Evolutionary conservation across 2,797 vertebrate genomes (phyloP), one percentile per base, ranked within the genome.

Genomic region (Danio albolineatus): DNA sequence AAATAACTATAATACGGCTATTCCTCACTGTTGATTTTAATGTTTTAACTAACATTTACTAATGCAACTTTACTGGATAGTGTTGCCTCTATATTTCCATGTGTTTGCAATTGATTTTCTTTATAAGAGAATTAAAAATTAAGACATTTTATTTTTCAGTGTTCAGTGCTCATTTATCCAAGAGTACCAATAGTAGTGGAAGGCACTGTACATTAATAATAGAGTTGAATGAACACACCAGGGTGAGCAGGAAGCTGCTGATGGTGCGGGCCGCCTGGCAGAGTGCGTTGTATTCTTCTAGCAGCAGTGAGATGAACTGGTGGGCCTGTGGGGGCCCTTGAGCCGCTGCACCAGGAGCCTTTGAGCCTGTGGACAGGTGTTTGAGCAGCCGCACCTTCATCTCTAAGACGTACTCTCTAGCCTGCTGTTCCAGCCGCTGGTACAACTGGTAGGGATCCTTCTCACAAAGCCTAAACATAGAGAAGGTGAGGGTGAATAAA

Each of bases 391-490:
- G 96, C 80, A 97, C 96, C 89, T 98, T 99, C 96, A 97, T 96
- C 88, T 99, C 98, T 70, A 99, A 94, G 78, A 99, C 97, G 0
- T 99, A 98, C 79, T 99, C 98, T 12, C 97, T 91, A 7, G 98
- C 98, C 86, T 99, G 98, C 87, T 98, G 97, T 76, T 99, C 98
- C 88, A 99, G 80, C n/a, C 98, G 93, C 78, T 99, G 98, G 87
- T 99, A 99, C n/a, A 99, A 93, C 91, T 99, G 98, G 90, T 98
- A 99, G 0, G 97, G 98, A 88, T 99, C 98, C 91, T 96, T 96
- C 88, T 98, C 96, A 85, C 98, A 99, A 65, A 98, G 95, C 90
- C 98, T 99, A 44, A 73, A 73, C 7, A 44, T 19, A 44, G 19
- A 57, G 8, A 73, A 72, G 1, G 28, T 69, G 10, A 69, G 28